phyloP scores from a whole-genome alignment of 2,888 invertebrate species.

The Lamellibrachia columna region DNA sequence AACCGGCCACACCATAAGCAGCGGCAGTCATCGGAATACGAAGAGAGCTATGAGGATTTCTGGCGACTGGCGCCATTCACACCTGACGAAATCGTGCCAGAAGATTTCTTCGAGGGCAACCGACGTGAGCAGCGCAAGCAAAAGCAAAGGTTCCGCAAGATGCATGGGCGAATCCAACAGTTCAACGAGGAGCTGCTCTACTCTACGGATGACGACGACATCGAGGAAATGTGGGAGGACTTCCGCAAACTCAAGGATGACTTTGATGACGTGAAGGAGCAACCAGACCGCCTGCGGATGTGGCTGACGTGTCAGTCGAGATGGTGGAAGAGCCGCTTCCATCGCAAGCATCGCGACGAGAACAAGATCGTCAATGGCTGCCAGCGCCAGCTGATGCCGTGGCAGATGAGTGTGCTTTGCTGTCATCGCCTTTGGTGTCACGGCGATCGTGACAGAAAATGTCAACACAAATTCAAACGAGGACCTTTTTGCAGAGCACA shows the following conservation, averaged over 20 bases:
- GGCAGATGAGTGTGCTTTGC: conserved; percentile 39
- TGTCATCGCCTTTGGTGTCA: conserved; percentile 20
- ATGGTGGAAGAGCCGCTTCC: conserved; percentile 41
- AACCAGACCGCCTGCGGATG: conserved; percentile 32
- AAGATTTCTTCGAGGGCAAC: conserved; percentile 41
- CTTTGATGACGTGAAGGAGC: conserved; percentile 30
- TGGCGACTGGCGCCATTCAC: conserved; percentile 36
- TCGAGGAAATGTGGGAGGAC: conserved; percentile 42
- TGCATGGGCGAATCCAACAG: conserved; percentile 36
- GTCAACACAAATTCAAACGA: background rate
- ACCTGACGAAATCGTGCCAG: conserved; percentile 39
- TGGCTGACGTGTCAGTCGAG: conserved; percentile 41
- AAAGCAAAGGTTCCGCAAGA: conserved; percentile 32
- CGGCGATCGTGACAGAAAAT: background rate
- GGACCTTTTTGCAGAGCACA: background rate
- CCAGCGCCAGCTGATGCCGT: conserved; percentile 38
- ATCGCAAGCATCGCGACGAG: conserved; percentile 37
- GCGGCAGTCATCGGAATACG: conserved; percentile 27
- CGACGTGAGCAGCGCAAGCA: conserved; percentile 38
- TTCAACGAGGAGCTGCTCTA: conserved; percentile 38
- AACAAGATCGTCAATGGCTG: conserved; percentile 36
- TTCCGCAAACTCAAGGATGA: conserved; percentile 40
- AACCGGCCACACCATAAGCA: conserved; percentile 37
- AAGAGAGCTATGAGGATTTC: conserved; percentile 36
- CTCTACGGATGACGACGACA: conserved; percentile 41